Base-by-base conservation (phyloP, 2,888 invertebrate species). In the Eudasyphora cyanicolor region DNA sequence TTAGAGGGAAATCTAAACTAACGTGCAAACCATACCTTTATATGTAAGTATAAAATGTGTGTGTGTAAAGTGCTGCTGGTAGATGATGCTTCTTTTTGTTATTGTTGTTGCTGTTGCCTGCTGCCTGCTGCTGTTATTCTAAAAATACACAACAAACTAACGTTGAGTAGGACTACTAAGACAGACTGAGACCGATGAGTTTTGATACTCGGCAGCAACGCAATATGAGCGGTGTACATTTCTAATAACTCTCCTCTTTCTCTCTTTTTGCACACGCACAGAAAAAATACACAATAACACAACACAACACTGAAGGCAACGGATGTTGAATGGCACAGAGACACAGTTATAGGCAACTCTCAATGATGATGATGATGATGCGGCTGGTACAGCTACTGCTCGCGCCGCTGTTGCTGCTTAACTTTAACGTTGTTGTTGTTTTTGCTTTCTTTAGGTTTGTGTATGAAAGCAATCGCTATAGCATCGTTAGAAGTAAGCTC, bases 401-500 rank as follows among this genome's bases (percentile, higher is more conserved):
- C n/a, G n/a, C n/a, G 32, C 32, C 5, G 32, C 32, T 32, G 21
- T 21, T 29, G 29, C 17, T 32, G 14, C 29, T 64, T 67, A 24
- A 24, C 19, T 67, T 67, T 67, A 24, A 38, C 21, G 8, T 42
- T n/a, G 67, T 67, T 67, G 21, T 67, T 29, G 7, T 62, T 62
- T 32, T 62, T 35, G 19, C 24, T 21, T 19, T 7, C 17, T 12
- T 54, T 54, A 21, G 0, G 10, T 54, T 49, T 49, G 49, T 49
- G n/a, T n/a, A n/a, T n/a, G n/a, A n/a, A n/a, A n/a, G n/a, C n/a
- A n/a, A n/a, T n/a, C 57, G 27, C 57, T 27, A 57, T 27, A 57
- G 27, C 57, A 57, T 57, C 6, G 19, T 57, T 57, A 57, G 27
- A 12, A 57, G 27, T 12, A 57, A 57, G 1, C 57, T 24, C 57